Evolutionary conservation across 2,797 vertebrate species (phyloP).

Genomic region (Microctenopoma stevenorrisi): DNA sequence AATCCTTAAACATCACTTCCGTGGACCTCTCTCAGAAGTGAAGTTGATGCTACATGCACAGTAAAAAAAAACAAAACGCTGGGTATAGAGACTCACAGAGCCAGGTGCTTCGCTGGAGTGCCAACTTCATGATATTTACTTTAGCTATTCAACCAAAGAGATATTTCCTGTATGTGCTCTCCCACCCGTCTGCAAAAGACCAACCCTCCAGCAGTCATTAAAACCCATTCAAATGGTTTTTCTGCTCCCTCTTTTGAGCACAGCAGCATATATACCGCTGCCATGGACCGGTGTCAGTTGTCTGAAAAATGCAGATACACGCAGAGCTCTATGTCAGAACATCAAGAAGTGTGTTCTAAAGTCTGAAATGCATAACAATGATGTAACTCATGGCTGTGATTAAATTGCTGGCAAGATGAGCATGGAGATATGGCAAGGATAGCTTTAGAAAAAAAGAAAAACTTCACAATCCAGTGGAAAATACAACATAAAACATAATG

Average conservation of each 20-base stretch:
- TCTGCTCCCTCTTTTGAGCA: slow-evolving; percentile 23
- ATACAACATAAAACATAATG: background rate
- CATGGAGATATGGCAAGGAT: slow-evolving; percentile 2
- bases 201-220: slow-evolving; percentile 20
- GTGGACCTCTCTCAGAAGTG: slow-evolving; percentile 4
- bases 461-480: background rate
- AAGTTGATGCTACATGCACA: slow-evolving; percentile 19
- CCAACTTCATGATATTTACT: slow-evolving; percentile 63
- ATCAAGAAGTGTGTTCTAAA: background rate
- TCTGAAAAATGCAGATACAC: background rate
- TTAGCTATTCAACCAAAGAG: slow-evolving; percentile 62
- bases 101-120: slow-evolving; percentile 27
- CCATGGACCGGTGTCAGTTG: slow-evolving; percentile 19
- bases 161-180: slow-evolving; percentile 68
- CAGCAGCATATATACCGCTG: slow-evolving; percentile 2
- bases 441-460: background rate
- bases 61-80: slow-evolving; percentile 39
- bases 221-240: slow-evolving; percentile 17
- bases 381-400: slow-evolving; percentile 4
- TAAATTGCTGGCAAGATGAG: slow-evolving; percentile 7
- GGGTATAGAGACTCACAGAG: slow-evolving; percentile 39
- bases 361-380: slow-evolving; percentile 15
- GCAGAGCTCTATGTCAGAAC: background rate
- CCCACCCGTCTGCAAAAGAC: slow-evolving; percentile 44
- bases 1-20: slow-evolving; percentile 16